A percentile compares a stretch with the other conserved stretches of the same genome.
Evolutionary conservation across 1,140 invertebrate genomes (phyloP).

Genomic region (Medauroidea extradentata): DNA sequence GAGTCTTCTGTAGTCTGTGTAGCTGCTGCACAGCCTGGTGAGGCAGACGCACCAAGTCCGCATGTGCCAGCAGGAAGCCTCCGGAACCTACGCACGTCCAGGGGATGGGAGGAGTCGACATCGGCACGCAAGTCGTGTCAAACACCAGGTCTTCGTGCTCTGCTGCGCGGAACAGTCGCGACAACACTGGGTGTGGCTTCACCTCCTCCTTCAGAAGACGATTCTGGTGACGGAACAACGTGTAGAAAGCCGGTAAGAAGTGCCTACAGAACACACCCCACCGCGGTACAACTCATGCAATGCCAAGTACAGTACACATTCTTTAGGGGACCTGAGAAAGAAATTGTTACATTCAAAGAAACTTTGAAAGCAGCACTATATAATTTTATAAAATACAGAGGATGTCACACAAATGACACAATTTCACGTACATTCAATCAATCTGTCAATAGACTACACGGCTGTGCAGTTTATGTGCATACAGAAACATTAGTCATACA

Average conservation of each 20-base stretch:
- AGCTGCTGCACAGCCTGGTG: slow-evolving; percentile 54
- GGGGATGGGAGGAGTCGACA: slow-evolving; percentile 74
- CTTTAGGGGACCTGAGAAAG: no score
- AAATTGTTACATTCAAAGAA: no score
- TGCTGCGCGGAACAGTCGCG: slow-evolving; percentile 61
- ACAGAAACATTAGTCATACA: no score
- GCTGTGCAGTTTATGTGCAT: no score
- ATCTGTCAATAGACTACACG: no score
- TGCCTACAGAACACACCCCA: slow-evolving; percentile 36
- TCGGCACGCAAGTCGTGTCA: slow-evolving; percentile 64
- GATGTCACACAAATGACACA: no score
- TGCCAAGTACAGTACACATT: no score
- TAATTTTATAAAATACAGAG: no score
- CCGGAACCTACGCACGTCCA: slow-evolving; percentile 65
- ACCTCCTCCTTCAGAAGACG: slow-evolving; percentile 65
- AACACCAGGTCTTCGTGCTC: slow-evolving; percentile 63
- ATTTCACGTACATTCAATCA: no score
- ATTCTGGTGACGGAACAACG: slow-evolving; percentile 66
- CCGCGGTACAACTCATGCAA: no score
- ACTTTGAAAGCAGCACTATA: no score
- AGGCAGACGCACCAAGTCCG: slow-evolving; percentile 56
- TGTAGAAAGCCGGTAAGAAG: slow-evolving; percentile 73
- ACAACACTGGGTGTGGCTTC: slow-evolving; percentile 76
- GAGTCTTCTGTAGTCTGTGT: slow-evolving; percentile 52
- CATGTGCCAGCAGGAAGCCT: slow-evolving; percentile 69